These are phyloP conservation scores for Cactoblastis cactorum DNA, from an alignment of 2,888 invertebrate genomes.

Conservation along the genomic window DNA sequence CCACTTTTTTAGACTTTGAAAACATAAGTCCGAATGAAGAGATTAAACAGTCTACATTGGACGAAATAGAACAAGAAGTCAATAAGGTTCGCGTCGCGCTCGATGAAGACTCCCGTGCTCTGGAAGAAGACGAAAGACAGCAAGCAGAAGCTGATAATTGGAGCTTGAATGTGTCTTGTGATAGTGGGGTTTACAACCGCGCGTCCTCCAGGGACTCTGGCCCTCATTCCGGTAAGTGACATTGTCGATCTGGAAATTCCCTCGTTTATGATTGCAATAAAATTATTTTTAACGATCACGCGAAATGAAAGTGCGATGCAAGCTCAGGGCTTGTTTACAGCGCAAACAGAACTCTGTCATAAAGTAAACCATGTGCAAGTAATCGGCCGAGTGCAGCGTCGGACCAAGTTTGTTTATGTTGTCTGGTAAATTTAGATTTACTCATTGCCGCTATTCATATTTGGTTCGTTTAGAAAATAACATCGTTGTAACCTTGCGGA, in stretches of 20 bases:
- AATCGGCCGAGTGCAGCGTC: constrained; percentile 48
- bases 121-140: constrained; percentile 67
- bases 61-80: constrained; percentile 73
- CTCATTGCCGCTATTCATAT: constrained; percentile 66
- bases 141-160: constrained; percentile 72
- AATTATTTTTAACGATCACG: constrained; percentile 57
- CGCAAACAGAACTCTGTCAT: constrained; percentile 49
- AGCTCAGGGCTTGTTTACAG: constrained; percentile 56
- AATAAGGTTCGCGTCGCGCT: constrained; percentile 71
- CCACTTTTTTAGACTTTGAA: constrained; percentile 69
- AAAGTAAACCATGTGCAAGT: constrained; percentile 54
- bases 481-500: constrained; percentile 66
- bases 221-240: constrained; percentile 69
- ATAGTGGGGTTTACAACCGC: constrained; percentile 81
- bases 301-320: constrained; percentile 38
- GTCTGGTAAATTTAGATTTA: constrained; percentile 70
- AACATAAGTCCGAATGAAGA: constrained; percentile 50
- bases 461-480: constrained; percentile 75
- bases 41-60: constrained; percentile 64
- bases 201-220: constrained; percentile 76
- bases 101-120: constrained; percentile 71
- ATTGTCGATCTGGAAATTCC: constrained; percentile 24
- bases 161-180: constrained; percentile 77
- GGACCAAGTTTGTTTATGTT: constrained; percentile 73
- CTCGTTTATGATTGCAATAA: constrained; percentile 45